Evolutionary conservation across 2,797 vertebrate species (phyloP).

Genomic region (Anguilla marmorata): DNA sequence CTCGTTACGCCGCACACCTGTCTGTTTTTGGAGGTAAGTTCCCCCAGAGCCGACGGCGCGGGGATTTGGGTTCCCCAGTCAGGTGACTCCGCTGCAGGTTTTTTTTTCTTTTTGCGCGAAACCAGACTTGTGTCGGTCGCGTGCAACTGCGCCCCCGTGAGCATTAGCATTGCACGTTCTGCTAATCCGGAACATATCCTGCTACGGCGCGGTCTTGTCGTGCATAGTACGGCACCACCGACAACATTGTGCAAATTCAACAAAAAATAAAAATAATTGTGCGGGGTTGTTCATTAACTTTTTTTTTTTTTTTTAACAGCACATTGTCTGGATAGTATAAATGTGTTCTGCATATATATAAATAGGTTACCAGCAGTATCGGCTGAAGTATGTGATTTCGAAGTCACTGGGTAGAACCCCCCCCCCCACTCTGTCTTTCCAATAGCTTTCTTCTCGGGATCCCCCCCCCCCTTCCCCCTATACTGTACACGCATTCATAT

Average conservation of each 20-base stretch:
- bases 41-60: neutral
- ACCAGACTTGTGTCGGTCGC: neutral
- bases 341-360: neutral
- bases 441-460: no score
- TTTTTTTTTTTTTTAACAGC: neutral
- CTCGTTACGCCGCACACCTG: conserved; percentile 27
- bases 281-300: neutral
- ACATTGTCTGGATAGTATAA: neutral
- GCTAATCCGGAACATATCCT: no score
- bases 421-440: no score
- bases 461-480: no score
- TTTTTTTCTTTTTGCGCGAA: neutral
- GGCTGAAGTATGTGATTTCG: no score
- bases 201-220: neutral
- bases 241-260: neutral
- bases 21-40: neutral
- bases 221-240: neutral
- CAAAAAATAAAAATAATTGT: neutral
- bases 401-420: neutral
- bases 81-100: neutral
- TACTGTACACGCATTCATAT: no score
- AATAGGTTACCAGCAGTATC: neutral
- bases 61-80: neutral
- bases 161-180: neutral
- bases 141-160: neutral